phyloP scores from a whole-genome alignment of 1,140 invertebrate genomes.

The Lepidurus packardi region DNA sequence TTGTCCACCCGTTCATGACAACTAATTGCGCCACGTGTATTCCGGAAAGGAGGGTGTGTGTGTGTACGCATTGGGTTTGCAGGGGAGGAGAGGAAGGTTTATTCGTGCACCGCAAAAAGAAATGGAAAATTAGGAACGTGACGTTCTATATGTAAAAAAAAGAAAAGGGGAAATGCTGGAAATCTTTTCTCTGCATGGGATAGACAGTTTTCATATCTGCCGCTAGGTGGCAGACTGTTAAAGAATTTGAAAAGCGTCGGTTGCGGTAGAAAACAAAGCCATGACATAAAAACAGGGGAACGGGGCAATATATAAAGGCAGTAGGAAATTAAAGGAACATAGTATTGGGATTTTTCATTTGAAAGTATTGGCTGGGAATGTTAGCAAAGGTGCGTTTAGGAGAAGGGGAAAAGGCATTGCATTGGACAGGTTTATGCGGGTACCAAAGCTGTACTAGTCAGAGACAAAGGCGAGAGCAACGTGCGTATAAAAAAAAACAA shows the following conservation, averaged over 20 bases:
- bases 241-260: not conserved
- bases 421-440: slow-evolving; percentile 8
- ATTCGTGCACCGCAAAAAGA: too few species aligned
- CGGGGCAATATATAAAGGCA: not conserved
- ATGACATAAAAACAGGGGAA: slow-evolving; percentile 6
- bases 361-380: too few species aligned
- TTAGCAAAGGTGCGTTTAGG: too few species aligned
- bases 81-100: too few species aligned
- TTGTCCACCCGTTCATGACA: slow-evolving; percentile 16
- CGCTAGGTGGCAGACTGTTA: too few species aligned
- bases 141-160: too few species aligned
- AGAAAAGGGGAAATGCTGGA: too few species aligned
- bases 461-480: not conserved
- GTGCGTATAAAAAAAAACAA: not conserved
- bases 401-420: not conserved
- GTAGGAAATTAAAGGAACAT: not conserved
- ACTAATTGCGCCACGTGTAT: not conserved
- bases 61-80: not conserved
- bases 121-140: too few species aligned
- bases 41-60: not conserved
- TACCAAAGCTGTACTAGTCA: slow-evolving; percentile 21
- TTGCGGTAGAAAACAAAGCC: not conserved
- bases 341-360: not conserved
- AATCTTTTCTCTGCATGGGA: too few species aligned
- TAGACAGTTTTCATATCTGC: too few species aligned